Evolutionary conservation across 2,888 invertebrate genomes (phyloP).

Genomic region (Nemapogon koenigi): DNA sequence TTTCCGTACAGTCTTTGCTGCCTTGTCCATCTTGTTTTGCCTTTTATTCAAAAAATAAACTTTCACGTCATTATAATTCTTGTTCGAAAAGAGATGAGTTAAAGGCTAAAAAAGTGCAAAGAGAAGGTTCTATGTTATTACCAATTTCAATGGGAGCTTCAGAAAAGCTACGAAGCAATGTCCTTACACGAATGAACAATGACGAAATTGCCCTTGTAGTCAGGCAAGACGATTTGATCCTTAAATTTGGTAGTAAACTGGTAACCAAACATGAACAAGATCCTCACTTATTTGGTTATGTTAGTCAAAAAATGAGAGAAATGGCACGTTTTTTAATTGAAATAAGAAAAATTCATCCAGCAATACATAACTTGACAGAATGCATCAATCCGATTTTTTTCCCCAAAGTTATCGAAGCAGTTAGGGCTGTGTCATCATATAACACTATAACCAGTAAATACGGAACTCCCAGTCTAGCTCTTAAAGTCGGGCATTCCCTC

Average conservation of each 20-base stretch:
- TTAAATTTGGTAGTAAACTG: neutral
- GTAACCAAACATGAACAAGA: neutral
- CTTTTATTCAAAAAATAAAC: neutral
- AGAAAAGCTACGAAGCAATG: no score
- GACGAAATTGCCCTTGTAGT: no score
- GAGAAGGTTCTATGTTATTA: no score
- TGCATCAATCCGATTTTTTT: neutral
- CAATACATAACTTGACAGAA: neutral
- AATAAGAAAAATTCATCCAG: conserved; percentile 1
- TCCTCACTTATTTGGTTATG: neutral
- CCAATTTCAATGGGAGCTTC: no score
- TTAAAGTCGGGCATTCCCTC: no score
- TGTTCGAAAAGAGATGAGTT: neutral
- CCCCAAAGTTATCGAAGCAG: neutral
- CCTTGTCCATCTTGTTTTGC: no score
- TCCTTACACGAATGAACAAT: no score
- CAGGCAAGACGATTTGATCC: neutral
- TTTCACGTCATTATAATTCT: neutral
- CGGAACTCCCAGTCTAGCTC: no score
- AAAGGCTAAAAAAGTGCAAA: neutral
- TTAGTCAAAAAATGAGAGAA: conserved; percentile 1
- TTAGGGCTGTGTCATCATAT: neutral
- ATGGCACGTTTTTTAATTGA: neutral
- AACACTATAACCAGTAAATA: no score
- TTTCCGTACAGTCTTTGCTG: no score